Conservation (phyloP, 1,140 invertebrate species). For the Drosophila sechellia region DNA sequence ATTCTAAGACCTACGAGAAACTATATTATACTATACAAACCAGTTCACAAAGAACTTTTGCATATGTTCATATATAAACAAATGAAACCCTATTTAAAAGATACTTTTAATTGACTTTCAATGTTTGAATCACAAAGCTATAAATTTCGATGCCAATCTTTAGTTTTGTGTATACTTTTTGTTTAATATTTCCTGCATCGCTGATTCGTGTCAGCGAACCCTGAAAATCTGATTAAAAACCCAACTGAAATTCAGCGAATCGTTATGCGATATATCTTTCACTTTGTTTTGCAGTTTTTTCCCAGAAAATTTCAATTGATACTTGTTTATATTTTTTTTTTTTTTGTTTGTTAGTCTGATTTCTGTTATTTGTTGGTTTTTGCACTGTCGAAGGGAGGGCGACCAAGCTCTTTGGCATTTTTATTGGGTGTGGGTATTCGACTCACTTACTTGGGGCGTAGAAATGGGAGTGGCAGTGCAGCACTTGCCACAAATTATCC, state of each 20-base stretch:
- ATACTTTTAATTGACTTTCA: background rate
- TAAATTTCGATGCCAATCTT: constrained; percentile 19
- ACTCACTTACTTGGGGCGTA: constrained; percentile 28
- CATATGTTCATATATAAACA: too few relatives aligned
- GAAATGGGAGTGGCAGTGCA: constrained; percentile 37
- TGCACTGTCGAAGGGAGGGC: constrained; percentile 3
- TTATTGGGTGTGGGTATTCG: constrained; percentile 36
- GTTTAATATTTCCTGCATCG: constrained; percentile 4
- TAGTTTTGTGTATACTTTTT: constrained; percentile 1
- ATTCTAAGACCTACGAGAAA: background rate
- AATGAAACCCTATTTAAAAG: background rate
- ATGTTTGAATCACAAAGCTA: background rate
- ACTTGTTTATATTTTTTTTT: constrained; percentile 27
- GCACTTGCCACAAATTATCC: constrained; percentile 63
- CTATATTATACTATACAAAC: background rate
- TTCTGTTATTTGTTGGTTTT: constrained; percentile 20
- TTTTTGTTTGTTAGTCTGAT: constrained; percentile 8
- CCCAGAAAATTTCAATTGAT: constrained; percentile 42
- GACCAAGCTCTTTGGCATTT: constrained; percentile 44
- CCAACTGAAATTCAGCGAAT: constrained; percentile 35
- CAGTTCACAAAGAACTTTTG: background rate
- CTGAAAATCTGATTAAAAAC: constrained; percentile 38
- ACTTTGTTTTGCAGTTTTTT: constrained; percentile 22
- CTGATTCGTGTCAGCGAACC: constrained; percentile 34
- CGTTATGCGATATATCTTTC: constrained; percentile 40